phyloP scores from a whole-genome alignment of 2,113 vertebrate genomes.

The Chroicocephalus ridibundus region DNA sequence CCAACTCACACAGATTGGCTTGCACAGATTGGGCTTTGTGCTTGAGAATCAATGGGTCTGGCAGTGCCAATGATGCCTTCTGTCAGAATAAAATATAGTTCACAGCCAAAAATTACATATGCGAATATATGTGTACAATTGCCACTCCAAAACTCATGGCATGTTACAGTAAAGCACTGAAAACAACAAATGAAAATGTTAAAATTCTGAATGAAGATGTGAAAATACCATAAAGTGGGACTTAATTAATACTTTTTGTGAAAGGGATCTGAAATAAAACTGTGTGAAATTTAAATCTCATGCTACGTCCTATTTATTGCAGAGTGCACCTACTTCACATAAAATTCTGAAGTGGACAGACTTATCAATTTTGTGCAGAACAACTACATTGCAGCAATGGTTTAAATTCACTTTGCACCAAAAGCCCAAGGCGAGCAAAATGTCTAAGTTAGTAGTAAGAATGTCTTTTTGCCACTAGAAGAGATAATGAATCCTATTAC shows the following conservation, averaged over 20 bases:
- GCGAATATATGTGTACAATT: background rate
- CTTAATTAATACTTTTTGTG: background rate
- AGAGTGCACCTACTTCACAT: background rate
- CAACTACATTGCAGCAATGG: conserved; percentile 10
- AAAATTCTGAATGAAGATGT: background rate
- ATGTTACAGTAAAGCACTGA: background rate
- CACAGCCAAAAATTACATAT: background rate
- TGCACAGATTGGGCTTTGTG: background rate
- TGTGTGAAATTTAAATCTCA: background rate
- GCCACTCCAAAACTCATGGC: background rate
- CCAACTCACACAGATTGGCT: background rate
- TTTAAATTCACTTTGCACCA: conserved; percentile 32
- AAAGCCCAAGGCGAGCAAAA: conserved; percentile 24
- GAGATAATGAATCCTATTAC: conserved; percentile 37
- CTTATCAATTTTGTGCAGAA: conserved; percentile 39
- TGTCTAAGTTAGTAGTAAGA: background rate
- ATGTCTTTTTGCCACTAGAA: background rate
- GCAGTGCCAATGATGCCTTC: background rate
- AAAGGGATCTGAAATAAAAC: background rate
- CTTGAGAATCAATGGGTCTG: background rate
- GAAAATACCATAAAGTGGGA: background rate
- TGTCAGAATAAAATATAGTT: background rate
- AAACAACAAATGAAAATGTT: background rate
- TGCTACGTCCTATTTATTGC: background rate
- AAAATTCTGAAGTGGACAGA: conserved; percentile 20